These are phyloP conservation scores for Leptopilina syphax DNA, from an alignment of 2,888 invertebrate species.

Conservation along the genomic window DNA sequence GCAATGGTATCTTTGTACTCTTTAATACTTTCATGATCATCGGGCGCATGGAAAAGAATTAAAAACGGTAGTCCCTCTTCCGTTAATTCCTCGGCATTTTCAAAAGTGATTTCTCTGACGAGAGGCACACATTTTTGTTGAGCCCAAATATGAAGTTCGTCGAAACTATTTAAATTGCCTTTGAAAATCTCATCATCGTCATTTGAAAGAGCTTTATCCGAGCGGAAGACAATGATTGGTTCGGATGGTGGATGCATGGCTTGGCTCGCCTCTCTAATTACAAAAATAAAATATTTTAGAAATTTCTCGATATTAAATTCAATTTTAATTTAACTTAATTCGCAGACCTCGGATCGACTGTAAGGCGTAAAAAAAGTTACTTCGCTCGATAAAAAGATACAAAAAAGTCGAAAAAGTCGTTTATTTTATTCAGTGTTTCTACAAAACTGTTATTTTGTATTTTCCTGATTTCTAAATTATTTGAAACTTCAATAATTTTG, in stretches of 20 bases:
- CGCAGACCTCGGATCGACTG: no score
- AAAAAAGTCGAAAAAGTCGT: no score
- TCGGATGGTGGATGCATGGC: slow-evolving; percentile 91
- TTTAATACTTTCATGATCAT: slow-evolving; percentile 89
- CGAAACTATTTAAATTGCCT: slow-evolving; percentile 86
- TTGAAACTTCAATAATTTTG: no score
- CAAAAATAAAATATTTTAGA: not conserved
- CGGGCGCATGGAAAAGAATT: slow-evolving; percentile 95
- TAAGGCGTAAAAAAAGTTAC: no score
- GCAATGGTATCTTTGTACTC: slow-evolving; percentile 89
- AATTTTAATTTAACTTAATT: no score
- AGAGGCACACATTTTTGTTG: slow-evolving; percentile 96
- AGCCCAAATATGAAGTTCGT: slow-evolving; percentile 93
- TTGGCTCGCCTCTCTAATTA: slow-evolving; percentile 81
- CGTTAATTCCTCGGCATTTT: slow-evolving; percentile 99
- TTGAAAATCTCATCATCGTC: slow-evolving; percentile 90
- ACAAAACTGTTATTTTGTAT: no score
- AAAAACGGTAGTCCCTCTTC: slow-evolving; percentile 99
- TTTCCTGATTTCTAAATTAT: no score
- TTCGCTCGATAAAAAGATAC: no score
- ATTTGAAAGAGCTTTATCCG: slow-evolving; percentile 87
- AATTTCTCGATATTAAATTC: not conserved
- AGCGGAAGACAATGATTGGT: slow-evolving; percentile 89
- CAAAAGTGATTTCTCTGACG: slow-evolving; percentile 99
- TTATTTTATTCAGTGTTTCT: no score